Evolutionary conservation across 2,888 invertebrate species (phyloP).

Genomic region (Oscheius sp.): DNA sequence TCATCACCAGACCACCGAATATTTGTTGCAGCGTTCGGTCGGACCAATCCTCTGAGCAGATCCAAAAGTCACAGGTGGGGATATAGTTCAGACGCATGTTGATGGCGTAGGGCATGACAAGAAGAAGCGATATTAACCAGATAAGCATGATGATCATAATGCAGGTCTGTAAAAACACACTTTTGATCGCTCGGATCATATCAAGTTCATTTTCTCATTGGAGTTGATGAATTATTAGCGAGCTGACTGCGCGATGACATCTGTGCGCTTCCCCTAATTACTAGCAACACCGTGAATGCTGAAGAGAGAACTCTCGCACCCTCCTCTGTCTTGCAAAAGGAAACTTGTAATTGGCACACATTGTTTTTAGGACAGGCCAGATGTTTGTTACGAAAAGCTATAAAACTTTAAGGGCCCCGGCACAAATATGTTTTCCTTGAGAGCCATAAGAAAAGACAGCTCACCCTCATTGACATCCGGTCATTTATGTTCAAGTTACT

Average conservation of each 20-base stretch:
- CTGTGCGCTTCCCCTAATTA: constrained; percentile 27
- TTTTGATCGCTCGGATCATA: neutral
- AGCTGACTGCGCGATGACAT: constrained; percentile 18
- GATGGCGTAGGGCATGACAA: constrained; percentile 90
- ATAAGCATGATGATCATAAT: constrained; percentile 86
- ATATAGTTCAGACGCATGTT: constrained; percentile 79
- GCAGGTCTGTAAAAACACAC: constrained; percentile 68
- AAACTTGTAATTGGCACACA: constrained; percentile 3
- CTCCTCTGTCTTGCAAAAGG: constrained; percentile 2
- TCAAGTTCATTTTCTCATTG: neutral
- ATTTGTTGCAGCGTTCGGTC: constrained; percentile 80
- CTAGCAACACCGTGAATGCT: neutral
- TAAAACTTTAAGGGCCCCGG: constrained; percentile 10
- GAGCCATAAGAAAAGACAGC: neutral
- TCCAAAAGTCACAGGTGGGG: constrained; percentile 78
- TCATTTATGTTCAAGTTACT: constrained; percentile 77
- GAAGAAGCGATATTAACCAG: constrained; percentile 88
- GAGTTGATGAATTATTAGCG: constrained; percentile 12
- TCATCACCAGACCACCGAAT: constrained; percentile 88
- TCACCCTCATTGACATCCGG: constrained; percentile 89
- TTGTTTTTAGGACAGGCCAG: constrained; percentile 8
- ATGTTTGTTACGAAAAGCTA: constrained; percentile 9
- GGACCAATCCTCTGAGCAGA: constrained; percentile 83
- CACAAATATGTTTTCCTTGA: neutral
- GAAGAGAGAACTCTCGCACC: neutral